A percentile compares a stretch with the other conserved stretches of the same genome.
phyloP scores from a whole-genome alignment of 2,113 vertebrate genomes.

The Acrocephalus kingi region DNA sequence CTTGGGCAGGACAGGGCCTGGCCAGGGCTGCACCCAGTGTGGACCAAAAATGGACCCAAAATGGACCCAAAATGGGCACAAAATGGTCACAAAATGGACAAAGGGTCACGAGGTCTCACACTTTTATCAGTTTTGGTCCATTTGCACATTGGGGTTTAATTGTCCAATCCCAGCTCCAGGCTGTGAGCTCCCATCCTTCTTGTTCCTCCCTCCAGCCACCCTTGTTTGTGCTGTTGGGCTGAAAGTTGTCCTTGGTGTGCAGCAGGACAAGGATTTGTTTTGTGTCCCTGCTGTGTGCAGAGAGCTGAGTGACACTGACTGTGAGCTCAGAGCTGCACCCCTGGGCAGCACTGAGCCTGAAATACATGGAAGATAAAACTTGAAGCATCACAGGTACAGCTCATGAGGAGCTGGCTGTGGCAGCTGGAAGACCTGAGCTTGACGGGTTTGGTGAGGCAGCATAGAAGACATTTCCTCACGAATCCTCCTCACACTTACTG shows the following conservation, averaged over 20 bases:
- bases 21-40: not conserved
- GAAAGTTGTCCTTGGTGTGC: not conserved
- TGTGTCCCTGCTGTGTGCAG: not conserved
- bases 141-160: not conserved
- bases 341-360: not conserved
- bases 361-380: not conserved
- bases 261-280: not conserved
- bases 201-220: not conserved
- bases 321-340: not conserved
- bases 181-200: not conserved
- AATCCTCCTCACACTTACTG: not conserved
- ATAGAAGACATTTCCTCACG: not conserved
- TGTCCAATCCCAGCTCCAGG: not conserved
- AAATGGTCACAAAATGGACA: not conserved
- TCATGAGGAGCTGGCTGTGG: not conserved
- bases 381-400: not conserved
- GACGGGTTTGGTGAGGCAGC: not conserved
- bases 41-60: too few species aligned
- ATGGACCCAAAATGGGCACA: too few species aligned
- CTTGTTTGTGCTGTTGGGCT: not conserved
- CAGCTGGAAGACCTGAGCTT: not conserved
- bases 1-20: too few species aligned
- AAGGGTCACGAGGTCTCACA: not conserved
- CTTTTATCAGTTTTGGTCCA: not conserved
- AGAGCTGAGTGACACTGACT: not conserved